phyloP scores from a whole-genome alignment of 2,797 vertebrate species.

The Tapirus indicus region DNA sequence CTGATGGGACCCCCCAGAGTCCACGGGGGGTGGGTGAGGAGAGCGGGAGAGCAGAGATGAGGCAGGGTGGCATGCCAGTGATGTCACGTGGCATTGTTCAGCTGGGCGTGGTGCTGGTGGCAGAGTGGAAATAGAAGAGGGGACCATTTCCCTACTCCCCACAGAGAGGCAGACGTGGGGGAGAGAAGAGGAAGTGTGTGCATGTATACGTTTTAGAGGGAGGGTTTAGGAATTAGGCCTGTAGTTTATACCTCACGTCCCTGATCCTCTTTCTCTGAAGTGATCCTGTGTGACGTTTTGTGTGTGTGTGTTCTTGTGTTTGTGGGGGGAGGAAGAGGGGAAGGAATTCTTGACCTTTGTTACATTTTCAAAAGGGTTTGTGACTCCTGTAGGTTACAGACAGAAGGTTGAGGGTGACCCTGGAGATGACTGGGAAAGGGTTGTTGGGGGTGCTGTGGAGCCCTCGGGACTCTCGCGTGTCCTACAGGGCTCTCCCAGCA shows the following conservation, averaged over 20 bases:
- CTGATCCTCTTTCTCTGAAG: neutral
- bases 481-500: neutral
- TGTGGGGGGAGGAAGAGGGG: too few species aligned
- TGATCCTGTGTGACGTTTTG: neutral
- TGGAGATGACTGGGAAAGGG: neutral
- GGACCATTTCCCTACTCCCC: too few species aligned
- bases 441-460: neutral
- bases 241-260: accelerated
- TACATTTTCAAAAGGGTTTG: neutral
- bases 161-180: neutral
- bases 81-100: too few species aligned
- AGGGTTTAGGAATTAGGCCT: too few species aligned
- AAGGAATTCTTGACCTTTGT: neutral
- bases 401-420: accelerated
- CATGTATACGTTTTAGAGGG: too few species aligned
- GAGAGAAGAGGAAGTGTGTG: too few species aligned
- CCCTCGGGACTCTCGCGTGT: too few species aligned
- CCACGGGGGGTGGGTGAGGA: neutral
- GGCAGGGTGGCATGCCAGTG: neutral
- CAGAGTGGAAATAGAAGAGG: neutral
- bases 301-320: too few species aligned
- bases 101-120: neutral
- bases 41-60: neutral
- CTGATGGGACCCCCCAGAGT: neutral
- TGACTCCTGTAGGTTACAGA: neutral